phyloP scores from a whole-genome alignment of 37 sponge, comb jelly and placozoan genomes.

The Geodia barretti region DNA sequence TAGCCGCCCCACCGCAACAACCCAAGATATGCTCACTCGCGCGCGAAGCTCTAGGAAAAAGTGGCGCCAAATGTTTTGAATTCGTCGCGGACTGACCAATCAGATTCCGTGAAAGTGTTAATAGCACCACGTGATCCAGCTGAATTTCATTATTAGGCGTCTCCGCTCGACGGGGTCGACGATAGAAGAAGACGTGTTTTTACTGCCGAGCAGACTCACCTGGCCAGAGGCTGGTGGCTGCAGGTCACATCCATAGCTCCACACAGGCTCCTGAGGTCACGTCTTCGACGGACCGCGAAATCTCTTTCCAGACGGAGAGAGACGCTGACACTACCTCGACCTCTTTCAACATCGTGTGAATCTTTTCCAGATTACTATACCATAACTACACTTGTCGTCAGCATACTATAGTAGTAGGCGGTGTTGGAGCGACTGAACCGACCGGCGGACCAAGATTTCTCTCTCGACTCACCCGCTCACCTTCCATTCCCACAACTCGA shows the following conservation, averaged over 20 bases:
- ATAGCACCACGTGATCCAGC: neutral
- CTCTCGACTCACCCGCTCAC: neutral
- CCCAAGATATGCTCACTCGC: neutral
- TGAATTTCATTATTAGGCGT: slow-evolving; percentile 7
- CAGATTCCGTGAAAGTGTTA: neutral
- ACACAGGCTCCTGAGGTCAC: neutral
- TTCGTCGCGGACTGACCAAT: neutral
- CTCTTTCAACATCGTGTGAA: too few relatives aligned
- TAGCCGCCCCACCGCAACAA: too few relatives aligned
- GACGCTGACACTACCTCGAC: neutral
- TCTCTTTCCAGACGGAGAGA: neutral
- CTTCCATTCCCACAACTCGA: neutral
- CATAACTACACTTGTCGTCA: too few relatives aligned
- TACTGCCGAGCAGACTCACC: too few relatives aligned
- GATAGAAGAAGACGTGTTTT: too few relatives aligned
- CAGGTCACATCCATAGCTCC: neutral
- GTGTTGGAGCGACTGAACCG: too few relatives aligned
- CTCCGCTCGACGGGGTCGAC: neutral
- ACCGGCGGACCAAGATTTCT: neutral
- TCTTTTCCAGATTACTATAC: too few relatives aligned
- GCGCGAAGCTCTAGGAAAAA: neutral
- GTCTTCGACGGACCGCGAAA: too few relatives aligned
- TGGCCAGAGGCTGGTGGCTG: neutral
- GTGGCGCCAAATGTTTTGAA: neutral
- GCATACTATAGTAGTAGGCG: too few relatives aligned